phyloP scores from a whole-genome alignment of 1,140 invertebrate genomes.

The Pogonomyrmex barbatus region DNA sequence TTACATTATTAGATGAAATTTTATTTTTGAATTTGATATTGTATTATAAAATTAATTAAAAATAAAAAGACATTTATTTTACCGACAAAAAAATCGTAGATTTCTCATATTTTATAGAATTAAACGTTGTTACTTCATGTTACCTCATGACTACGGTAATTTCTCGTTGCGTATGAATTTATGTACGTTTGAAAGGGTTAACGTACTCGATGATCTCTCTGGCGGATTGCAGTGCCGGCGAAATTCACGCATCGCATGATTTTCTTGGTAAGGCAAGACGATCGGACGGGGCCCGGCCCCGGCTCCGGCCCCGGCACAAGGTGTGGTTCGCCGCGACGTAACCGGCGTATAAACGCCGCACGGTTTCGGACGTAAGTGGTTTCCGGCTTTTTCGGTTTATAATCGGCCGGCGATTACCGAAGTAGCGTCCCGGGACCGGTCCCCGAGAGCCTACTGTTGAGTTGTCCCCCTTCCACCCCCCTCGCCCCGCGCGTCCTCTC shows the following conservation, averaged over 20 bases:
- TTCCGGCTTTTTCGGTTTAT: constrained; percentile 86
- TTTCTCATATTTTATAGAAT: neutral
- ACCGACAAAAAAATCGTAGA: neutral
- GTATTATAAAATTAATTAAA: neutral
- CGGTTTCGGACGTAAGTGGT: constrained; percentile 82
- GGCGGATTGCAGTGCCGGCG: constrained; percentile 15
- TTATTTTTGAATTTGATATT: neutral
- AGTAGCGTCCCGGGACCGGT: constrained; percentile 82
- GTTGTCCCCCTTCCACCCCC: constrained; percentile 61
- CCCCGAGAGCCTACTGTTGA: constrained; percentile 84
- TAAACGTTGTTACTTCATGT: neutral
- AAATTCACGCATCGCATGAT: constrained; percentile 53
- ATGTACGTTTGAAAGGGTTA: constrained; percentile 21
- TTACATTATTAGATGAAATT: neutral
- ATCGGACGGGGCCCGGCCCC: constrained; percentile 48
- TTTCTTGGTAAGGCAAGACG: constrained; percentile 65
- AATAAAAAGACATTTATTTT: neutral
- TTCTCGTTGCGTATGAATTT: neutral
- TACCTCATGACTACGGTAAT: neutral
- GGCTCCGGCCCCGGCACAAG: constrained; percentile 65
- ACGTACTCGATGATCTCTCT: neutral
- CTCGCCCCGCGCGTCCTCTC: neutral
- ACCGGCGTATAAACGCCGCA: constrained; percentile 76
- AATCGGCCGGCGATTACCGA: constrained; percentile 84
- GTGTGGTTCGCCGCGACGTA: constrained; percentile 75